Percentiles rank a stretch among this genome's conserved stretches.
Evolutionary conservation across 2,888 invertebrate genomes (phyloP).

Genomic region (Griposia aprilina): DNA sequence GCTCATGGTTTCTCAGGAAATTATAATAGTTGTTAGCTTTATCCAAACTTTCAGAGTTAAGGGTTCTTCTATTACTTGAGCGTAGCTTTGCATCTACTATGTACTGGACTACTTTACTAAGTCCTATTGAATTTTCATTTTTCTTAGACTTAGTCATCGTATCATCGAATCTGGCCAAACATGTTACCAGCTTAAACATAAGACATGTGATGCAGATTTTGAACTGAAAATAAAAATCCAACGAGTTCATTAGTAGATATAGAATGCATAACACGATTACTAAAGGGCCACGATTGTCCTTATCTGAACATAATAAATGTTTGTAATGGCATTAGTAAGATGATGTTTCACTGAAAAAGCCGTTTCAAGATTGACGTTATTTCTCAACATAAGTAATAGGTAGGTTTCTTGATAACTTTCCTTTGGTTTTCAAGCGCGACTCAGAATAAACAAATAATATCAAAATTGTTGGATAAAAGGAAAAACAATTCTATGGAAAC

Average conservation of each 20-base stretch:
- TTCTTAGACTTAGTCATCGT: neutral
- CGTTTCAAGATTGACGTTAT: neutral
- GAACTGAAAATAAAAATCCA: slow-evolving; percentile 47
- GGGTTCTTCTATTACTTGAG: slow-evolving; percentile 17
- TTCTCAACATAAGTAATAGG: neutral
- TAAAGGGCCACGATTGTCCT: neutral
- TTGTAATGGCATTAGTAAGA: neutral
- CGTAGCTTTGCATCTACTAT: slow-evolving; percentile 39
- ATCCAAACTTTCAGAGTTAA: neutral
- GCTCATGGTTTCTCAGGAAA: neutral
- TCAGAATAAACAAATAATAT: neutral
- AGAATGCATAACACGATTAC: neutral
- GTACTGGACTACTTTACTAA: slow-evolving; percentile 41
- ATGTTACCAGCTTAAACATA: slow-evolving; percentile 26
- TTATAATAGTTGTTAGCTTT: slow-evolving; percentile 6
- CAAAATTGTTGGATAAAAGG: neutral
- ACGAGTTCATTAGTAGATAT: neutral
- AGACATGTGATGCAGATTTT: slow-evolving; percentile 28
- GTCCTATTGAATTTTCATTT: slow-evolving; percentile 27
- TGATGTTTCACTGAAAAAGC: neutral
- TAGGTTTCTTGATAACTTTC: too few species aligned
- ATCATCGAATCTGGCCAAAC: neutral
- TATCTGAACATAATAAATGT: too few species aligned
- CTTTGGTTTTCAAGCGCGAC: neutral
- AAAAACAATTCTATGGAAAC: neutral